These are phyloP conservation scores for Dermatemys mawii DNA, from an alignment of 2,113 vertebrate genomes.

Conservation along the genomic window DNA sequence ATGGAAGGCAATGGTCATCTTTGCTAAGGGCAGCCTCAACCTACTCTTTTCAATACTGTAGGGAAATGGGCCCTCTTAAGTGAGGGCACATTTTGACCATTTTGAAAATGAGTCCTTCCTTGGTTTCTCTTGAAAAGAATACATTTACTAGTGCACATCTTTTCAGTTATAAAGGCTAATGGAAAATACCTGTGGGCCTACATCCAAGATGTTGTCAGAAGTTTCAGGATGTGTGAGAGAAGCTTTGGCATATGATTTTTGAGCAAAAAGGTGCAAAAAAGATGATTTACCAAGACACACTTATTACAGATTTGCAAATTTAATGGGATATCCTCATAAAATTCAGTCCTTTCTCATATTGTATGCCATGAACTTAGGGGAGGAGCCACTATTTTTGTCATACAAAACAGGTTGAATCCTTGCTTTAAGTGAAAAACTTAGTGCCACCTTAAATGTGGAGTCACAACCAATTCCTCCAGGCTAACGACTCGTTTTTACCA, in stretches of 20 bases:
- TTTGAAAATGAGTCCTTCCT: neutral
- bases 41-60: neutral
- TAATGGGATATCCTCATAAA: neutral
- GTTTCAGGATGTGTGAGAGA: neutral
- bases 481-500: neutral
- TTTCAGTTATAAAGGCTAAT: neutral
- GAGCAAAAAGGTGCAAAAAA: neutral
- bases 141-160: neutral
- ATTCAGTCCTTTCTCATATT: neutral
- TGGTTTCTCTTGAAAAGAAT: neutral
- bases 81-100: neutral
- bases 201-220: neutral
- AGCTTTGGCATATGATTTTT: neutral
- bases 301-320: neutral
- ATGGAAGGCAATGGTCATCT: neutral
- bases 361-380: neutral
- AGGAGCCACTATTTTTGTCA: neutral
- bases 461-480: neutral
- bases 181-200: neutral
- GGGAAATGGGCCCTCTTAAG: fast-evolving
- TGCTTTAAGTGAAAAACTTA: neutral
- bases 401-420: neutral
- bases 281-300: fast-evolving
- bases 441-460: neutral
- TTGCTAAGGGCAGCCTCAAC: neutral